Conservation (phyloP, 2,888 invertebrate genomes). For the Chymomyza amoena region DNA sequence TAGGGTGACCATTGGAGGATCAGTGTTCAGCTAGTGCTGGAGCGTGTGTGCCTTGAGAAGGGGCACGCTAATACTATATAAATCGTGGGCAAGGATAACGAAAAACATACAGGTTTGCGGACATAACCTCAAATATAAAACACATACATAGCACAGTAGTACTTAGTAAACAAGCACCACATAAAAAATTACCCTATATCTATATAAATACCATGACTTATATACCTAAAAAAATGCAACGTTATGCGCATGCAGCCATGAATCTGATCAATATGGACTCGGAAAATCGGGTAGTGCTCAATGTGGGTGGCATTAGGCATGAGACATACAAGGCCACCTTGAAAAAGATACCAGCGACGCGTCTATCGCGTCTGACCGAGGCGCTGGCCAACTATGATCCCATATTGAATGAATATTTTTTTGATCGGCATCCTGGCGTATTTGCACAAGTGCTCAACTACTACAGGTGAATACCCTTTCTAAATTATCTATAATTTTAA, state of each 20-base stretch:
- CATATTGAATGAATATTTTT: conserved; percentile 99
- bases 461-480: conserved; percentile 84
- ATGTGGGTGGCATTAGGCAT: conserved; percentile 98
- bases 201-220: conserved; percentile 61
- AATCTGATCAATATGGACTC: conserved; percentile 96
- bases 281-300: conserved; percentile 98
- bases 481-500: not conserved
- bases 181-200: not conserved
- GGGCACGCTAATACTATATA: conserved; percentile 32
- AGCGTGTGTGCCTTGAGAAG: conserved; percentile 28
- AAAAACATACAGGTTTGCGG: conserved; percentile 51
- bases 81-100: conserved; percentile 54
- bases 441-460: conserved; percentile 98
- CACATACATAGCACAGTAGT: conserved; percentile 1
- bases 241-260: conserved; percentile 82
- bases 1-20: not conserved
- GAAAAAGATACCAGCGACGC: conserved; percentile 98
- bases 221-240: conserved; percentile 72
- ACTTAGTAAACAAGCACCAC: not conserved
- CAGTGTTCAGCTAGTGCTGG: conserved; percentile 14
- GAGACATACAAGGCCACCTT: conserved; percentile 97
- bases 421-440: conserved; percentile 97
- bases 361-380: conserved; percentile 95
- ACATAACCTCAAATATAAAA: not conserved
- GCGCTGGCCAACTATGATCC: conserved; percentile 99